Base-by-base conservation (phyloP, 2,113 vertebrate genomes). In the Lophotis ruficrista region DNA sequence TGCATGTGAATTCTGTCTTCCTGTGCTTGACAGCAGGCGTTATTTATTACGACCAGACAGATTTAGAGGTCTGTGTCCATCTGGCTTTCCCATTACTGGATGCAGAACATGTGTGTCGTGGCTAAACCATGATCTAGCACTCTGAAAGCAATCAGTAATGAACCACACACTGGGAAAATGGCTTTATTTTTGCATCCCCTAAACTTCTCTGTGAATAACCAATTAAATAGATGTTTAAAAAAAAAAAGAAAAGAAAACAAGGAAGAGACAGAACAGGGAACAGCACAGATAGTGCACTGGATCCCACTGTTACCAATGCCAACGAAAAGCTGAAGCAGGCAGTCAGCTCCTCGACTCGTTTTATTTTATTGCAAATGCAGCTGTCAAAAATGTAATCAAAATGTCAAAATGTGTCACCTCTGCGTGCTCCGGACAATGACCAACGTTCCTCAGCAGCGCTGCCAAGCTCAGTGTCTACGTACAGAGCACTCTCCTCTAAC, bases 91-190 rank as follows among this genome's bases (percentile, higher is more conserved):
- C 33, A 7, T 17, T 61, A 51, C 80, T 25, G 30, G 1, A 19
- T 61, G 51, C 37, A 73, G 25, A 80, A 48, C 2, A 4, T 1
- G 35, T 9, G 25, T 4, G 2, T 43, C 2, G 3, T 27, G 35
- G 27, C 25, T 51, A 15, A 71, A 28, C 25, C 4, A 3, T 8
- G 38, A 14, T 7, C 56, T 54, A 62, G 14, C 24, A 12, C 22
- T 53, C 60, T 50, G 72, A 33, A 61, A 79, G 35, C 43, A 35
- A 27, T 12, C 77, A 50, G 69, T 28, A 38, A 41, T 2, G 13
- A 53, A 79, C 6, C 33, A 17, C 2, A 7, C 4, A 4, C n/a
- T 50, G 27, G 35, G 31, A 68, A 77, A 56, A 19, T 8, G 5
- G 17, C 58, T 56, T 47, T 4, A 31, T 10, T 60, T 45, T 76